phyloP scores from a whole-genome alignment of 2,888 invertebrate genomes.

The Microchrysa polita region DNA sequence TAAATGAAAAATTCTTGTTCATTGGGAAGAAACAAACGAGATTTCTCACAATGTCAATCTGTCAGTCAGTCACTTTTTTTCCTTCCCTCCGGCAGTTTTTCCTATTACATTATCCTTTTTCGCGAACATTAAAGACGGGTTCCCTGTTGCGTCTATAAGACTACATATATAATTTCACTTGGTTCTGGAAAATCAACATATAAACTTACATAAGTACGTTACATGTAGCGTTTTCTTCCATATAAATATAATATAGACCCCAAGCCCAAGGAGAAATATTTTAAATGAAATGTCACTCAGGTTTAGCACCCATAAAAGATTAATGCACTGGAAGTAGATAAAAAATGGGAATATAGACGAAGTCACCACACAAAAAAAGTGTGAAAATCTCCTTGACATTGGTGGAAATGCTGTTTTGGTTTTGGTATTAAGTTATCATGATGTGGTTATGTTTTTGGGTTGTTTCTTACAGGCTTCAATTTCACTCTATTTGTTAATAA shows the following conservation, averaged over 20 bases:
- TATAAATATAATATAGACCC: no score
- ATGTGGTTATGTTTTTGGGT: not conserved
- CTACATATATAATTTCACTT: conserved; percentile 34
- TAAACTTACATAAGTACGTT: not conserved
- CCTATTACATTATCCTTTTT: not conserved
- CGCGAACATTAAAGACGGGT: not conserved
- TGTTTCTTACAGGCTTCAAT: not conserved
- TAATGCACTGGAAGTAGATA: conserved; percentile 33
- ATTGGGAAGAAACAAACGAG: not conserved
- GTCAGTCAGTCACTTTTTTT: not conserved
- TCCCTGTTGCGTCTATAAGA: not conserved
- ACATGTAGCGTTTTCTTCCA: no score
- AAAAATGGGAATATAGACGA: conserved; percentile 20
- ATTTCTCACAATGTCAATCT: conserved; percentile 4
- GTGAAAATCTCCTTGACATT: not conserved
- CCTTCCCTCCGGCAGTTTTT: not conserved
- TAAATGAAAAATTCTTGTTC: no score
- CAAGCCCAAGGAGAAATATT: not conserved
- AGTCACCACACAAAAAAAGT: not conserved
- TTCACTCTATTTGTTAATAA: not conserved
- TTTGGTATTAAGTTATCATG: not conserved
- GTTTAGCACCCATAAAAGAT: conserved; percentile 37
- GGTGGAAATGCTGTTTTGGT: not conserved
- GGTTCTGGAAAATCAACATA: not conserved
- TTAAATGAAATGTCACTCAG: conserved; percentile 37